These are phyloP conservation scores for Botia kubotai DNA, from an alignment of 2,797 vertebrate species.

Conservation along the genomic window DNA sequence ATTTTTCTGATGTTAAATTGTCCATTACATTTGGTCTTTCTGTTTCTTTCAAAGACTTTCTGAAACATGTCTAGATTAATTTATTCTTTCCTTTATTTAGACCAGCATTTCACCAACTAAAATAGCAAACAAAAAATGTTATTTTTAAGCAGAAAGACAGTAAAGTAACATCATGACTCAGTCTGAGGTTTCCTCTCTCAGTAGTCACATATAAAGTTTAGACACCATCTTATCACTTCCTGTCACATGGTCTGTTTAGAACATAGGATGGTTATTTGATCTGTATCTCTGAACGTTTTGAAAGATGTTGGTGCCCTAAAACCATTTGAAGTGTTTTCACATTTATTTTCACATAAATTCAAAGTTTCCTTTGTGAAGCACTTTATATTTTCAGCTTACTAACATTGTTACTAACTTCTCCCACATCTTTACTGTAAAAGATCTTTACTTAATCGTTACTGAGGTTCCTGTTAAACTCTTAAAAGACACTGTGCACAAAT, in stretches of 20 bases:
- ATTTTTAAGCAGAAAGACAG: constrained; percentile 32
- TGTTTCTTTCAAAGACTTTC: no score
- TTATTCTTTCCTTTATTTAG: neutral
- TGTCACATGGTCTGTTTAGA: constrained; percentile 55
- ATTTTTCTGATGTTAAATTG: no score
- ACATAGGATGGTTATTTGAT: constrained; percentile 51
- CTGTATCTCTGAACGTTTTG: constrained; percentile 34
- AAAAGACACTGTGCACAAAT: neutral
- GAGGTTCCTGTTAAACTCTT: neutral
- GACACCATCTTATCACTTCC: constrained; percentile 60
- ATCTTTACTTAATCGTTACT: no score
- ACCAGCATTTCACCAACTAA: neutral
- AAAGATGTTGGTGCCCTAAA: constrained; percentile 19
- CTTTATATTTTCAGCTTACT: neutral
- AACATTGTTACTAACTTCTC: no score
- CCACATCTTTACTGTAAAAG: no score
- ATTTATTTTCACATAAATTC: neutral
- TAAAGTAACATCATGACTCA: constrained; percentile 56
- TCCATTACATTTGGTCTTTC: no score
- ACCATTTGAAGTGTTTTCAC: neutral
- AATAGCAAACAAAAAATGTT: constrained; percentile 3
- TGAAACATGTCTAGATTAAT: neutral
- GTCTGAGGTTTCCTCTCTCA: constrained; percentile 61
- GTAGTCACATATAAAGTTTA: constrained; percentile 58
- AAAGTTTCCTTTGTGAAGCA: neutral